Base-by-base conservation (phyloP, 2,113 vertebrate genomes). In the Paraplagusia blochii region DNA sequence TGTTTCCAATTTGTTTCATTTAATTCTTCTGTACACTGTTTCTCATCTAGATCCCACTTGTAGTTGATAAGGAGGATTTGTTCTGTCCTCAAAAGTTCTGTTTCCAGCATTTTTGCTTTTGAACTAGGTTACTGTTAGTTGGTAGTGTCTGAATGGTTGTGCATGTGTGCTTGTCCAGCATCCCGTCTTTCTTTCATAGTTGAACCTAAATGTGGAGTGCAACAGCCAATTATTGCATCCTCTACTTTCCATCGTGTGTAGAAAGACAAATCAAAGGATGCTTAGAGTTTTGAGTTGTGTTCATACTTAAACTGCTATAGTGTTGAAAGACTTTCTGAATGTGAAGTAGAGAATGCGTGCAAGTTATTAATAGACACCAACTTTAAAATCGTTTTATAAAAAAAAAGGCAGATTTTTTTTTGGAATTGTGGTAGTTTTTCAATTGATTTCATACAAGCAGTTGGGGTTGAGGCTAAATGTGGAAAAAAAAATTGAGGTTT, bases 91-190 rank as follows among this genome's bases (percentile, higher is more conserved):
- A 72, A 85, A 72, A 47, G 63, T 78, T 89, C 90, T 91, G 86
- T 91, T 92, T 90, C 91, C 78, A 85, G 83, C 84, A 82, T 90
- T 88, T 29, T 89, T 91, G 89, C 90, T 80, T 93, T 92, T 91
- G 91, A 92, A 89, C 78, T 92, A 92, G 92, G 93, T 85, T 94
- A 72, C 82, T 75, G 74, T 50, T 84, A 93, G 92, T 89, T 87
- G 91, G 70, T 94, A 91, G 88, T 91, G 90, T 95, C 90, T 82
- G 93, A 93, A 90, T 92, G 94, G 90, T 92, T 92, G 93, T 94
- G 93, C 93, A 95, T 93, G 93, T 94, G 85, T 92, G 93, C 93
- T 91, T 82, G 91, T 95, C 92, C 83, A 89, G 81, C 87, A 79
- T 85, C 92, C 80, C 93, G 86, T 89, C 91, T 93, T 81, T 81